Conservation (phyloP, 2,113 vertebrate genomes). For the Pampusana beccarii region DNA sequence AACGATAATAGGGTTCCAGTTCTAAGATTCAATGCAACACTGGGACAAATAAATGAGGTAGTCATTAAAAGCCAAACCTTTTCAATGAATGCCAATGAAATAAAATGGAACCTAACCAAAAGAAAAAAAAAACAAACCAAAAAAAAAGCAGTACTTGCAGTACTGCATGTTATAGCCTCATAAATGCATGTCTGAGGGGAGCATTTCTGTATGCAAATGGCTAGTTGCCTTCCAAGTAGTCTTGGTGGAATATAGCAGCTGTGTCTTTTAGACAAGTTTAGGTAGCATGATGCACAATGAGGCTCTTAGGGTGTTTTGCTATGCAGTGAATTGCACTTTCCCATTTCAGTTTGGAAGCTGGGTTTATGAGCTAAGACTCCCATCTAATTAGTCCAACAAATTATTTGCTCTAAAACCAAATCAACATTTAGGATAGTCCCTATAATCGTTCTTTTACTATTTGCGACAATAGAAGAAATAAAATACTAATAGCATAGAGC, state of each 20-base stretch:
- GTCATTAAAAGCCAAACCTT: conserved; percentile 27
- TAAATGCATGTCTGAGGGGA: conserved; percentile 9
- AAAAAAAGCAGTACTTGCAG: not conserved
- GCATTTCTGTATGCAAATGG: not conserved
- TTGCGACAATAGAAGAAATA: not conserved
- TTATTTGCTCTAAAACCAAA: not conserved
- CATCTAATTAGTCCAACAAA: conserved; percentile 4
- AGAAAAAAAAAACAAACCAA: not conserved
- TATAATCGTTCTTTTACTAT: not conserved
- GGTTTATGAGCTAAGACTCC: not conserved
- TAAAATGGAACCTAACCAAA: conserved; percentile 18
- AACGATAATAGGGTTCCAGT: not conserved
- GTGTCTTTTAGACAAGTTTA: not conserved
- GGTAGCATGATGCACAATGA: not conserved
- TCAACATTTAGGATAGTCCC: not conserved
- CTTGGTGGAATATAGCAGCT: not conserved
- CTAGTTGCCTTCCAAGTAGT: conserved; percentile 30
- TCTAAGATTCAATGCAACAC: not conserved
- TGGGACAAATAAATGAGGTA: conserved; percentile 5
- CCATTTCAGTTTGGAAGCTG: not conserved
- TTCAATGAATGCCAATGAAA: not conserved
- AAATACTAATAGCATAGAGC: not conserved
- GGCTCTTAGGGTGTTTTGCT: not conserved
- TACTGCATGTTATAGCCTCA: not conserved
- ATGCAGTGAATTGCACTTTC: not conserved